Evolutionary conservation across 1,140 invertebrate genomes (phyloP).

Genomic region (Nebria ingens): DNA sequence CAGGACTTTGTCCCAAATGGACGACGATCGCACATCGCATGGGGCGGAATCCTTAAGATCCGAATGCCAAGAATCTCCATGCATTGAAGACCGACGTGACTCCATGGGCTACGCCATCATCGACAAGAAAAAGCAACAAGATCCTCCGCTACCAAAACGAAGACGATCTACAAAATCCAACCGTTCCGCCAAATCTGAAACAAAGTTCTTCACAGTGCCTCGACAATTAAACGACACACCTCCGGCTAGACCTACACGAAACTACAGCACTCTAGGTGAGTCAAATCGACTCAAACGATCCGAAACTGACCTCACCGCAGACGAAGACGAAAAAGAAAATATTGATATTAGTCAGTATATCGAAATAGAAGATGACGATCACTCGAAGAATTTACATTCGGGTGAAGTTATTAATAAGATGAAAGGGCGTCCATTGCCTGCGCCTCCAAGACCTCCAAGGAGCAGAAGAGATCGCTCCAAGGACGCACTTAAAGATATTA

Average conservation of each 20-base stretch:
- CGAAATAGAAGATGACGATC: constrained; percentile 48
- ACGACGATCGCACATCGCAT: constrained; percentile 57
- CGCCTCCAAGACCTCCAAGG: constrained; percentile 66
- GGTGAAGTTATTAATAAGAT: constrained; percentile 65
- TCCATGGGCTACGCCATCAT: constrained; percentile 56
- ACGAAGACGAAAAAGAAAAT: constrained; percentile 32
- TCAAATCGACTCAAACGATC: constrained; percentile 44
- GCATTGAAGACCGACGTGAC: constrained; percentile 31
- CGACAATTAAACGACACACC: constrained; percentile 23
- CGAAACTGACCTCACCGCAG: constrained; percentile 38
- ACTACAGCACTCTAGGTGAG: constrained; percentile 59
- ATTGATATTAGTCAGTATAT: constrained; percentile 44
- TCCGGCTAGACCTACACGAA: constrained; percentile 44
- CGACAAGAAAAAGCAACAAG: constrained; percentile 45
- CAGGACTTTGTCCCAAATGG: constrained; percentile 40
- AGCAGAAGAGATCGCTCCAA: constrained; percentile 36
- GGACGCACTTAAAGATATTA: constrained; percentile 30
- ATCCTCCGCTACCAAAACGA: constrained; percentile 42
- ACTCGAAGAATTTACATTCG: constrained; percentile 49
- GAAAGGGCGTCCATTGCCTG: constrained; percentile 67
- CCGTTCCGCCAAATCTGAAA: constrained; percentile 16
- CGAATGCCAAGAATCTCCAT: constrained; percentile 27
- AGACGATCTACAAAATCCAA: constrained; percentile 35
- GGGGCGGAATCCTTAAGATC: constrained; percentile 49
- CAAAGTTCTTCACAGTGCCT: constrained; percentile 43